Base-by-base conservation (phyloP, 2,113 vertebrate species). In the Neomonachus schauinslandi region DNA sequence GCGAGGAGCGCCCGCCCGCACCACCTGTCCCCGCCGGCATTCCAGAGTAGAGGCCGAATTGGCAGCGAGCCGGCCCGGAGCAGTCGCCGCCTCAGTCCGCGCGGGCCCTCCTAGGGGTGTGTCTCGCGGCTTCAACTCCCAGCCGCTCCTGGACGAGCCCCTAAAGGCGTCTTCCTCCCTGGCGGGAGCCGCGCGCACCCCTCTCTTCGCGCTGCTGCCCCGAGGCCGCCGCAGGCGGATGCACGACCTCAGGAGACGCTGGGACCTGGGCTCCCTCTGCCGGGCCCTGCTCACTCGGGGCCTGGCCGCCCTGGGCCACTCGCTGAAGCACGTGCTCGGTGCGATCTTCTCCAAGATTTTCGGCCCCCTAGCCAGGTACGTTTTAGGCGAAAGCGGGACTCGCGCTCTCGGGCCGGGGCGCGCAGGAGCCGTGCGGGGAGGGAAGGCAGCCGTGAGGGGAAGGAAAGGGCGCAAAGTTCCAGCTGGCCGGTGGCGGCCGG, bases 261-360 rank as follows among this genome's bases (percentile, higher is more conserved):
- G 98, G 98, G 98, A 98, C 98, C 98, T 98, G 96, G 98, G 98
- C 97, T 98, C 97, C 97, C 98, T 98, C 97, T 98, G 98, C 97
- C 97, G 96, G 98, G 98, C 97, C 98, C 96, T 98, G 96, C 96
- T 98, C 86, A 98, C 97, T 88, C 94, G 98, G 97, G 97, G 98
- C 98, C 98, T 98, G 98, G 97, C 98, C 39, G 98, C 98, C 76
- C 95, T 98, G 97, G 98, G 97, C 90, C 96, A 98, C 94, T 98
- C 96, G 77, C 95, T 98, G 67, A 98, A 98, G 97, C 98, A 98
- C 97, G 98, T 98, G 97, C 96, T 98, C 87, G 55, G 96, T 31
- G 95, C 96, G 51, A 94, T 98, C 92, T 97, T 98, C 96, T 98
- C 98, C 97, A 98, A 97, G 98, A 98, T 98, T 80, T 98, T 97